A percentile compares a stretch with the other conserved stretches of the same genome.
phyloP scores from a whole-genome alignment of 2,113 vertebrate genomes.

The Neomonachus schauinslandi region DNA sequence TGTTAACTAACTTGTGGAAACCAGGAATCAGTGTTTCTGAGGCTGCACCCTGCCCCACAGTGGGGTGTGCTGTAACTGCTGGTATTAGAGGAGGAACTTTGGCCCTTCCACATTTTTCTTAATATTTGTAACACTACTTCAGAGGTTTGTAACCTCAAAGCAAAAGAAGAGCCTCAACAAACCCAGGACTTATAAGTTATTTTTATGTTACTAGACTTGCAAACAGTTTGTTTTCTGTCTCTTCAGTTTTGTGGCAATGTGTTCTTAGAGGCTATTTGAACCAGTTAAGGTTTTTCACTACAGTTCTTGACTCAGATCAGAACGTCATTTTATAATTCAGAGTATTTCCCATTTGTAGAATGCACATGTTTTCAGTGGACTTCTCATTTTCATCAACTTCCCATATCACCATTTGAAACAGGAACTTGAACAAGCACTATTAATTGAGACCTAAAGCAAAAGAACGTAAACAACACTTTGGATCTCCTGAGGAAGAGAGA shows the following conservation, averaged over 20 bases:
- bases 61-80: constrained; percentile 71
- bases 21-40: constrained; percentile 77
- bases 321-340: constrained; percentile 67
- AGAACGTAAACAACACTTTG: constrained; percentile 74
- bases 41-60: constrained; percentile 76
- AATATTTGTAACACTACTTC: constrained; percentile 89
- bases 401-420: constrained; percentile 69
- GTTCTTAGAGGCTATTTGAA: constrained; percentile 76
- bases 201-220: constrained; percentile 83
- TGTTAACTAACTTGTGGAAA: constrained; percentile 77
- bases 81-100: constrained; percentile 76
- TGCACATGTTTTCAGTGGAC: constrained; percentile 71
- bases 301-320: constrained; percentile 81
- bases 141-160: constrained; percentile 82
- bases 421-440: constrained; percentile 81
- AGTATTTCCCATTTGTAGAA: constrained; percentile 76
- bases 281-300: constrained; percentile 89
- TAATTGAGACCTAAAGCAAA: constrained; percentile 70
- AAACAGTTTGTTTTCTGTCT: constrained; percentile 80
- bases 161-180: constrained; percentile 79
- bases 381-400: constrained; percentile 72
- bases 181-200: constrained; percentile 85
- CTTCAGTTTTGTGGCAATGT: constrained; percentile 80
- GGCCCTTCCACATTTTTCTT: constrained; percentile 82
- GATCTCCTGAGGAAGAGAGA: constrained; percentile 64